Evolutionary conservation across 2,113 vertebrate genomes (phyloP), one percentile per base, ranked within the genome.

Genomic region (Pica pica): DNA sequence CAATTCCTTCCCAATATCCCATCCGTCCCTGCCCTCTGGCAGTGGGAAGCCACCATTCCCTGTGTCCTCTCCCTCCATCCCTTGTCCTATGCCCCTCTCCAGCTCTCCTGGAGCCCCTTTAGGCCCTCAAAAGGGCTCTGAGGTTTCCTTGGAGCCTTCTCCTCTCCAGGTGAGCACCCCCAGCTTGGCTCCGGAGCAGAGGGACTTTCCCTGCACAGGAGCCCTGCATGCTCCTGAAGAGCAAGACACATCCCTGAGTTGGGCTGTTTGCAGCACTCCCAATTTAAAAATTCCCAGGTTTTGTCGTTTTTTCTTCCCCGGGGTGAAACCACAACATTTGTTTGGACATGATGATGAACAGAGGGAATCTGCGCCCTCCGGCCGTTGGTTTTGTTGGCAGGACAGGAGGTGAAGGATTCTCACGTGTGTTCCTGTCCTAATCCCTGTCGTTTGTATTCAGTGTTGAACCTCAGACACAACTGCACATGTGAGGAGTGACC

Each of bases 241-340:
- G 6, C 1, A 5, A 13, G 53, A 8, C 22, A 19, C 17, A 10
- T 57, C n/a, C 31, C 47, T 27, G n/a, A 57, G 16, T 0, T 1
- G 1, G n/a, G 42, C 84, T 67, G 6, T 56, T 65, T 33, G 37
- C 64, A 49, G 7, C 30, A 7, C 14, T 84, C 78, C 7, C 21
- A 35, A 31, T 8, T 49, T 75, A 5, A 18, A 50, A 20, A 63
- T 27, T 63, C 35, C 37, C n/a, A 52, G 8, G 3, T 84, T 75
- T 20, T 75, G 24, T 82, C 11, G 1, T 42, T 52, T n/a, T 78
- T 60, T 2, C 31, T 64, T 50, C 18, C 33, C 50, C 46, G 44
- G 83, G 68, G 68, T 91, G 83, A 89, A 77, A 39, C 39, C 31
- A 11, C 46, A 47, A 19, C 77, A 44, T 91, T 91, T 94, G 55